phyloP scores from a whole-genome alignment of 2,113 vertebrate genomes.

The Gadus macrocephalus region DNA sequence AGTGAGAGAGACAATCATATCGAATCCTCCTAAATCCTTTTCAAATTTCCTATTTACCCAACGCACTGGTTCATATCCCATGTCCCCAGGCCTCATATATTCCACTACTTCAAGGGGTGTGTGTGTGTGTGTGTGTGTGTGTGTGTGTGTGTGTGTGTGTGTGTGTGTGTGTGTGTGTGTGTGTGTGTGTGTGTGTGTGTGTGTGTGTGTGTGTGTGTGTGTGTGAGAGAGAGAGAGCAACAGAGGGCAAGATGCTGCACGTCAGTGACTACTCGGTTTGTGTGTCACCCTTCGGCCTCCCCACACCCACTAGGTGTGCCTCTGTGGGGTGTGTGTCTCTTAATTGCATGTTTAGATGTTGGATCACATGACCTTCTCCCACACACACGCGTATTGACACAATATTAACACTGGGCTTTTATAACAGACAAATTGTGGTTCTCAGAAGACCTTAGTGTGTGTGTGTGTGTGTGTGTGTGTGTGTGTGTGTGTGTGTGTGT shows the following conservation, averaged over 20 bases:
- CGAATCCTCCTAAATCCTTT: background rate
- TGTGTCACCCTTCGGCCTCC: background rate
- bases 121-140: conserved; percentile 5
- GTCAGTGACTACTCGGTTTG: conserved; percentile 49
- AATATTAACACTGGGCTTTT: too few species aligned
- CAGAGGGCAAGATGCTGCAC: conserved; percentile 17
- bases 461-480: conserved; percentile 1
- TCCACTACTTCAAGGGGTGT: background rate
- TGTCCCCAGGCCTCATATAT: conserved; percentile 32
- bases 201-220: conserved; percentile 5
- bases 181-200: conserved; percentile 1
- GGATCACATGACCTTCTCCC: conserved; percentile 14
- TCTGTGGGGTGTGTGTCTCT: conserved; percentile 20
- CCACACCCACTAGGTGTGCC: conserved; percentile 52
- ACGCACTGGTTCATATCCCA: conserved; percentile 18
- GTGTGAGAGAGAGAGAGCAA: background rate
- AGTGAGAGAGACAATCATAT: too few species aligned
- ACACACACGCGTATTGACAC: conserved; percentile 13
- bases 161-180: conserved; percentile 6
- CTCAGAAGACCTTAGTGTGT: background rate
- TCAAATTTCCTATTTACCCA: conserved; percentile 24
- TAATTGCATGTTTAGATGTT: conserved; percentile 8
- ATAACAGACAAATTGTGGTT: background rate
- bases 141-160: conserved; percentile 4
- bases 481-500: background rate